Percentiles rank a stretch among this genome's conserved stretches.
These are phyloP conservation scores for Reticulitermes lucifugus DNA, from an alignment of 2,888 invertebrate genomes.

Conservation along the genomic window DNA sequence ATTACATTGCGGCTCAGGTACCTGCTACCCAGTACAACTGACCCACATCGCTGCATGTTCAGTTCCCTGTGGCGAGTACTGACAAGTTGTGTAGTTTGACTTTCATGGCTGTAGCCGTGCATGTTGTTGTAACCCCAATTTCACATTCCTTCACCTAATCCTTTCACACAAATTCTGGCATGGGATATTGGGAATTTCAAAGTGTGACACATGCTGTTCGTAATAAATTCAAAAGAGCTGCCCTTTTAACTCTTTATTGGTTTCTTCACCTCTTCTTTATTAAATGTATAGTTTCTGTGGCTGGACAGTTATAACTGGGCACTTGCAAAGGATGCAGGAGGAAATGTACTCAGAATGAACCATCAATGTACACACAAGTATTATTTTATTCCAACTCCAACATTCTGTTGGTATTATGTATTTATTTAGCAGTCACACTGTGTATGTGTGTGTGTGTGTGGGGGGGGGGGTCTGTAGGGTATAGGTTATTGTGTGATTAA, in stretches of 20 bases:
- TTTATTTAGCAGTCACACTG: no score
- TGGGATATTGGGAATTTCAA: not conserved
- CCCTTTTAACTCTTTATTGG: not conserved
- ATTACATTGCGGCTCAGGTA: conserved; percentile 66
- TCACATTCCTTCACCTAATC: not conserved
- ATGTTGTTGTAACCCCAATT: not conserved
- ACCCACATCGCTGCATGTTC: not conserved
- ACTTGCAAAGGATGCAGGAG: no score
- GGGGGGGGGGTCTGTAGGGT: no score
- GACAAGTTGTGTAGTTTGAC: not conserved
- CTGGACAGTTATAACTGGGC: no score
- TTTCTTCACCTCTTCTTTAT: no score
- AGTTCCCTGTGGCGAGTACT: not conserved
- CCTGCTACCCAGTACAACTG: conserved; percentile 44
- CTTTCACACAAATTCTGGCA: not conserved
- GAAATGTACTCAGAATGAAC: no score
- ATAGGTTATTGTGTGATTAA: no score
- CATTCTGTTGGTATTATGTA: no score
- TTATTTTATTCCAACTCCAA: no score
- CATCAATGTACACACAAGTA: no score
- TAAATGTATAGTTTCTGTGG: no score
- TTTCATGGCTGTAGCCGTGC: not conserved
- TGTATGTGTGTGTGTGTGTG: no score
- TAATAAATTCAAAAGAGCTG: not conserved
- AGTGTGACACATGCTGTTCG: not conserved